Percentiles rank a stretch among this genome's conserved stretches.
Evolutionary conservation across 2,113 vertebrate species (phyloP).

Genomic region (Hipposideros armiger): DNA sequence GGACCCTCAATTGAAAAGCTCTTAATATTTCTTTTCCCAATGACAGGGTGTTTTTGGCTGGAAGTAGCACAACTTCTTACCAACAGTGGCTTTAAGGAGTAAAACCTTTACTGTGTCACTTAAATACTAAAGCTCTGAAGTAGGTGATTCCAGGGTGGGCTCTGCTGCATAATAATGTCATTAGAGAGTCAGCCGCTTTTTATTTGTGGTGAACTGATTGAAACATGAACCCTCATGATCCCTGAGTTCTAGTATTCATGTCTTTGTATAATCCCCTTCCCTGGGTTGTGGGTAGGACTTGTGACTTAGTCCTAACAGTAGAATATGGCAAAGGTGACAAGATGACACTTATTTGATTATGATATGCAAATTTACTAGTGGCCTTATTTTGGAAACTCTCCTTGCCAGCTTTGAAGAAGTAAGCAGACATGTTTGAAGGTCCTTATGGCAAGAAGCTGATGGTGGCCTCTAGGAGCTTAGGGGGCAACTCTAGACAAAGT

Average conservation of each 20-base stretch:
- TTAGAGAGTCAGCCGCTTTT: not conserved
- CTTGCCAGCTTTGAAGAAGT: not conserved
- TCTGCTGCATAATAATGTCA: not conserved
- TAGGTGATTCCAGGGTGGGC: not conserved
- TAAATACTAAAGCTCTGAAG: not conserved
- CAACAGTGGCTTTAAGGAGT: not conserved
- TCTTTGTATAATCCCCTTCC: not conserved
- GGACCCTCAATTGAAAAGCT: not conserved
- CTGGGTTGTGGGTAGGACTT: not conserved
- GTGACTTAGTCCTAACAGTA: not conserved
- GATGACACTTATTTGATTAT: not conserved
- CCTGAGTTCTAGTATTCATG: not conserved
- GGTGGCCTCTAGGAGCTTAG: not conserved
- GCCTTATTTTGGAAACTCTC: not conserved
- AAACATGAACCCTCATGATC: not conserved
- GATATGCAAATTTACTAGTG: not conserved
- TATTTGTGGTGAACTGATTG: not conserved
- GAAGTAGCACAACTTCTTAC: not conserved
- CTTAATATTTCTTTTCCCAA: not conserved
- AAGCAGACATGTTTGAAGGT: not conserved
- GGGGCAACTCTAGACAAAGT: not conserved
- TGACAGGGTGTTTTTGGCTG: not conserved
- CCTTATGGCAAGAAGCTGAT: not conserved
- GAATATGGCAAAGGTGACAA: not conserved
- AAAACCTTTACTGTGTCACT: not conserved